phyloP scores from a whole-genome alignment of 2,888 invertebrate genomes.

The Chironomus riparius region DNA sequence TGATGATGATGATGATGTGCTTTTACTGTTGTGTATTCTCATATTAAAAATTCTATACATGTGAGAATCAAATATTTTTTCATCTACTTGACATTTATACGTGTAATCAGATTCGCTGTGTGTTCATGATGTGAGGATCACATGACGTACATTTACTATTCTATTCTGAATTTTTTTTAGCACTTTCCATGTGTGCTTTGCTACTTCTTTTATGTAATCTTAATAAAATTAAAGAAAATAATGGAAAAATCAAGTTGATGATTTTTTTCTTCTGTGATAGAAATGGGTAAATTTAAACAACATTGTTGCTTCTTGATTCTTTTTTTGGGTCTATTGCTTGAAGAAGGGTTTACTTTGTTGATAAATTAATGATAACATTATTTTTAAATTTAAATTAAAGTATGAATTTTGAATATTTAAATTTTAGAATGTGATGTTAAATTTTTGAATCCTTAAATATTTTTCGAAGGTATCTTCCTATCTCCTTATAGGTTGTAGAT shows the following conservation, averaged over 20 bases:
- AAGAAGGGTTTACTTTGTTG: too few relatives aligned
- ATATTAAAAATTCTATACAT: slow-evolving; percentile 22
- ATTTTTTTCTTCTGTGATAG: background rate
- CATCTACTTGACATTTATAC: slow-evolving; percentile 21
- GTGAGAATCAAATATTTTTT: slow-evolving; percentile 22
- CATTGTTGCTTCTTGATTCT: too few relatives aligned
- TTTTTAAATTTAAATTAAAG: too few relatives aligned
- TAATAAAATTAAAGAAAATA: background rate
- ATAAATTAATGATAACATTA: too few relatives aligned
- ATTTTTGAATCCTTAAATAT: too few relatives aligned
- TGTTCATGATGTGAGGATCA: background rate
- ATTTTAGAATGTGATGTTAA: too few relatives aligned
- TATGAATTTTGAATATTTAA: too few relatives aligned
- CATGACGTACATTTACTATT: background rate
- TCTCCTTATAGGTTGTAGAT: too few relatives aligned
- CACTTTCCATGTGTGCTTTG: background rate
- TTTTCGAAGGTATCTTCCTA: too few relatives aligned
- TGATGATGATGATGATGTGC: background rate
- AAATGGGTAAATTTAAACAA: too few relatives aligned
- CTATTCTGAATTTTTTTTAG: background rate
- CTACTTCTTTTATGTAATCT: background rate
- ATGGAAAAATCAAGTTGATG: background rate
- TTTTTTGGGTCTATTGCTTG: too few relatives aligned
- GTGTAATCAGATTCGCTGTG: slow-evolving; percentile 4
- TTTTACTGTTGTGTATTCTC: background rate